Percentiles rank a stretch among this genome's conserved stretches.
phyloP scores from a whole-genome alignment of 1,140 invertebrate genomes.

The Contarinia nasturtii region DNA sequence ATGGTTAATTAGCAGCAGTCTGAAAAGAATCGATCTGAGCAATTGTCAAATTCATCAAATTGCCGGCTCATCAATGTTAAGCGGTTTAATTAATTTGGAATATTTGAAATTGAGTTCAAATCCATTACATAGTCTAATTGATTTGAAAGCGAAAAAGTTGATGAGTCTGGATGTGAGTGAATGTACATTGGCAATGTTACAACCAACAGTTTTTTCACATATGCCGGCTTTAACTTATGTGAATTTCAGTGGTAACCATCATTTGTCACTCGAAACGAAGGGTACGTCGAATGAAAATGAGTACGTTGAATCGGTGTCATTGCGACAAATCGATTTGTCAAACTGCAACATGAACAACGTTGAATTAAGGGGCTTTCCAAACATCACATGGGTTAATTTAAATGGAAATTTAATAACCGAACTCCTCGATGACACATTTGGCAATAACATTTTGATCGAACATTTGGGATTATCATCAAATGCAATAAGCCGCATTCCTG shows the following conservation, averaged over 20 bases:
- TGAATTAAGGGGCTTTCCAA: slow-evolving; percentile 35
- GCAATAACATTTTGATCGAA: slow-evolving; percentile 35
- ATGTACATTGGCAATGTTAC: slow-evolving; percentile 27
- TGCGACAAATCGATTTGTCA: slow-evolving; percentile 37
- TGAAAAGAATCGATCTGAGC: slow-evolving; percentile 28
- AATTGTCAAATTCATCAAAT: slow-evolving; percentile 30
- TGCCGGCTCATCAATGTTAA: slow-evolving; percentile 23
- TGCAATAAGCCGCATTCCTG: slow-evolving; percentile 30
- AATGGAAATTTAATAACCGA: slow-evolving; percentile 36
- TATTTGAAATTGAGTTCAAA: slow-evolving; percentile 31
- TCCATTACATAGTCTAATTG: slow-evolving; percentile 19
- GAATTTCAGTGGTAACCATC: slow-evolving; percentile 31
- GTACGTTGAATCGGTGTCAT: slow-evolving; percentile 26
- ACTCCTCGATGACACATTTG: slow-evolving; percentile 33
- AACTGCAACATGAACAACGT: slow-evolving; percentile 40
- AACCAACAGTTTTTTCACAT: slow-evolving; percentile 25
- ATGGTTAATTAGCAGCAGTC: slow-evolving; percentile 26
- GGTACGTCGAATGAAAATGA: slow-evolving; percentile 19
- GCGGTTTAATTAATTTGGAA: slow-evolving; percentile 27
- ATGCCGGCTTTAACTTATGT: slow-evolving; percentile 28
- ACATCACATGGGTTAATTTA: slow-evolving; percentile 31
- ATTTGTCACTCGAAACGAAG: slow-evolving; percentile 10
- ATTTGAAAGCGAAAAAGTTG: slow-evolving; percentile 28
- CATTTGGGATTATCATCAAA: slow-evolving; percentile 42
- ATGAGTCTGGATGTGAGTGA: slow-evolving; percentile 32